Base-by-base conservation (phyloP, 2,888 invertebrate species). In the Drosophila siamana region DNA sequence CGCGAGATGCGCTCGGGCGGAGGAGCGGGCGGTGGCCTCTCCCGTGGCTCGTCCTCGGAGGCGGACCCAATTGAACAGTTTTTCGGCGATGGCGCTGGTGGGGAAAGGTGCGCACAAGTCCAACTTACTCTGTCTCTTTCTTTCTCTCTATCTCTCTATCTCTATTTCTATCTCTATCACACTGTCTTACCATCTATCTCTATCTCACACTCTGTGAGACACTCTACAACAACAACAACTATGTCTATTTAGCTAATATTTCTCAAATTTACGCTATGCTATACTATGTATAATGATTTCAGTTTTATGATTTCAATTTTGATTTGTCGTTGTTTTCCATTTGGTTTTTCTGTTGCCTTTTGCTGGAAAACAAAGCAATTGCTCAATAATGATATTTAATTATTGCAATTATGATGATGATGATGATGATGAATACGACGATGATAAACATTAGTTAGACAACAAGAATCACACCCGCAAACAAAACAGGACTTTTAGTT, bases 1-100 rank as follows among this genome's bases (percentile, higher is more conserved):
- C 88, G 83, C 15, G 97, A 97, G 93, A 88, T 92, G 90, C 92
- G 94, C 90, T 72, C 65, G 28, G 78, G 52, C 68, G 87, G 76
- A 59, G 77, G 71, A 56, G 54, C 71, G 56, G 78, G 78, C 63
- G 71, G 94, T 86, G 91, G 88, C 78, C 90, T 92, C 64, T 94
- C 94, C 91, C 96, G 97, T 91, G 96, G 97, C 91, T 97, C 97
- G 90, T 97, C 97, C 90, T 97, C 97, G 90, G 98, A 98, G 93
- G 97, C 97, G 93, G 98, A 98, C 93, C 97, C 97, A 93, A 97
- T 97, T 68, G 84, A 84, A 63, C 96, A 96, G 92, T 95, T 95
- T 90, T 95, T 95, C 90, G 94, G 94, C 86, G 97, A 97, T 86
- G 84, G 85, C 81, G 86, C 85, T 85, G 89, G 89, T 83, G 96